These are phyloP conservation scores for Gryon sp. DNA, from an alignment of 1,140 invertebrate species.

Conservation along the genomic window DNA sequence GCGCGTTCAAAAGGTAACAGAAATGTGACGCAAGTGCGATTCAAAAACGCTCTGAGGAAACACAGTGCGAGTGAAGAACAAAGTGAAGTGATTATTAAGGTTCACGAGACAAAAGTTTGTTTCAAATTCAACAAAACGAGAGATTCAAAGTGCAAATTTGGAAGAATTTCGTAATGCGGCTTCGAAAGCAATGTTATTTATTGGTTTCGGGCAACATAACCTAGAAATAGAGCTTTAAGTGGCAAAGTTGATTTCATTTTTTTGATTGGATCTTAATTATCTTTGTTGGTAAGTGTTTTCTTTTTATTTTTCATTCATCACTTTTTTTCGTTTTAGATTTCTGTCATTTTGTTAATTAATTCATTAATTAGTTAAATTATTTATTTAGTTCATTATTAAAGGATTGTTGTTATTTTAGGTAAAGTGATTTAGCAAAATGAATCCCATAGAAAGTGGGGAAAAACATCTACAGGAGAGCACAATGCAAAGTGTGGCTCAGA, in stretches of 20 bases:
- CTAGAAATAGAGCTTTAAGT: too few relatives aligned
- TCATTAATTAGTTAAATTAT: too few relatives aligned
- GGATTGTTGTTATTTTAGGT: constrained; percentile 23
- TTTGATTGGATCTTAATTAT: background rate
- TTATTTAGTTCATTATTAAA: too few relatives aligned
- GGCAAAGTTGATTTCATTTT: too few relatives aligned
- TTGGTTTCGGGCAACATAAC: constrained; percentile 25
- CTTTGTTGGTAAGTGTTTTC: background rate
- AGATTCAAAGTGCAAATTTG: too few relatives aligned
- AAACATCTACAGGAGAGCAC: constrained; percentile 70
- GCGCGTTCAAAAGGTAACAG: background rate
- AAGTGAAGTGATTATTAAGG: background rate
- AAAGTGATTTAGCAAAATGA: constrained; percentile 50
- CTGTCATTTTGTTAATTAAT: background rate
- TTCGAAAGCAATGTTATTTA: constrained; percentile 2
- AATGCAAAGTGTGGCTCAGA: constrained; percentile 72
- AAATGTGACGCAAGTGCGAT: background rate
- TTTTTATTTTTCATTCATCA: background rate
- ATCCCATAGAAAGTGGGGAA: constrained; percentile 66
- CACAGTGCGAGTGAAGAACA: background rate
- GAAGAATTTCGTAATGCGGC: constrained; percentile 21
- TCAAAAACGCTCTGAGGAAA: background rate
- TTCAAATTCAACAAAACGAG: background rate
- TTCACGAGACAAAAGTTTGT: background rate
- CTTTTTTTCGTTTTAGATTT: background rate